Evolutionary conservation across 2,888 invertebrate species (phyloP), one percentile per base, ranked within the genome.

Genomic region (Drosophila niveifrons): DNA sequence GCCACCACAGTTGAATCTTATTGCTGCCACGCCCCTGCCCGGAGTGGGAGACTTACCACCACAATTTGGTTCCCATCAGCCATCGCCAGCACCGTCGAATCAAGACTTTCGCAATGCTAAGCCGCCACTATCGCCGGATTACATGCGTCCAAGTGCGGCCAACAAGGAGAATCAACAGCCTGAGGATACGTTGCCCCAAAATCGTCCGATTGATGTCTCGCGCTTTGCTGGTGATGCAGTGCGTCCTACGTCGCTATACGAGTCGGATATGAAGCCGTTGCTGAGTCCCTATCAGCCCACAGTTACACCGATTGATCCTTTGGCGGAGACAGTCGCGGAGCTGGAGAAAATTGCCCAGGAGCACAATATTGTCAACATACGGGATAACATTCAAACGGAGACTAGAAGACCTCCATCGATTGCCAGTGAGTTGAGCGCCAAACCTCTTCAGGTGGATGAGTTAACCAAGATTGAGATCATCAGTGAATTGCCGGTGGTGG

Each of bases 161-260:
- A 90, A 88, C 53, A 90, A 87, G 51, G 90, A 88, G 43, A 86
- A 86, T 44, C 31, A 63, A 1, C 39, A 29, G 1, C n/a, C 73
- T 0, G 76, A 75, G 0, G 79, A 64, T 2, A 23, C 78, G 10
- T 11, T 91, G 53, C 91, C 92, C 2, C 91, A 92, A 61, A 84
- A 92, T 61, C 82, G 88, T 1, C 91, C 91, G 8, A 92, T 92
- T 28, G 92, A 92, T 36, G 78, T 92, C 2, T 89, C 91, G 0
- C 88, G 81, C 48, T 91, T 89, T 66, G 79, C 67, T 1, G 72
- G 81, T 8, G 88, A 86, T 57, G 65, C 90, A 34, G 89, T 86
- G 29, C 82, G 88, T 46, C 86, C 90, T 0, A 48, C 73, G 3
- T 52, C 79, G 29, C 47, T 80, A 9, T 31, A 69, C 2, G 87